phyloP scores from a whole-genome alignment of 2,888 invertebrate species.

The Sinotaia quadrata region DNA sequence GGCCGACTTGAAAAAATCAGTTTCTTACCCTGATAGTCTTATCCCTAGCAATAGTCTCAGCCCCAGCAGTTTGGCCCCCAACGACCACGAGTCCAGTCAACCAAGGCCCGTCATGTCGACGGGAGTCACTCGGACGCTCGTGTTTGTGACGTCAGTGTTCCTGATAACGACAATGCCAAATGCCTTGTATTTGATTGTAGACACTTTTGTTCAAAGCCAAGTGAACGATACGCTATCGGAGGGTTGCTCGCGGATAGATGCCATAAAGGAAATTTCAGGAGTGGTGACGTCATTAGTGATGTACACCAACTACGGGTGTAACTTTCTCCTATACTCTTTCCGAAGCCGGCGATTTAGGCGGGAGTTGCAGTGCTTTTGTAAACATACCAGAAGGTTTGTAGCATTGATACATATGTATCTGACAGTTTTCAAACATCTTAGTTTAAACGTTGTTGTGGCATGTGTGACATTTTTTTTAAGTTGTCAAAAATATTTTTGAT shows the following conservation, averaged over 20 bases:
- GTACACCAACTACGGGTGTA: conserved; percentile 23
- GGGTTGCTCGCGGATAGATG: conserved; percentile 1
- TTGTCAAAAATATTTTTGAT: no score
- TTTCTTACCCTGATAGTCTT: no score
- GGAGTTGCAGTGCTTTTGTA: conserved; percentile 12
- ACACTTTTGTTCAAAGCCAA: background rate
- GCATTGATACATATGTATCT: no score
- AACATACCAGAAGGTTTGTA: no score
- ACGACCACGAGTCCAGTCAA: no score
- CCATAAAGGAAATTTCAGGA: background rate
- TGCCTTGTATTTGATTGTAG: conserved; percentile 18
- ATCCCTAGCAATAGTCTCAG: no score
- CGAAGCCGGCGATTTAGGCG: conserved; percentile 17
- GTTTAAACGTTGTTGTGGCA: no score
- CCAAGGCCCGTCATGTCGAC: background rate
- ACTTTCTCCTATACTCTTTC: conserved; percentile 19
- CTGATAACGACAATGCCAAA: conserved; percentile 21
- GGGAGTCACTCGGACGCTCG: conserved; percentile 14
- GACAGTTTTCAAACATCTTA: no score
- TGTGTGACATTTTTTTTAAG: no score
- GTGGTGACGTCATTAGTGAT: conserved; percentile 15
- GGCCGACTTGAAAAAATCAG: no score
- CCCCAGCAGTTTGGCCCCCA: no score
- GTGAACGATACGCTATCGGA: no score
- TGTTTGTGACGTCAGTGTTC: conserved; percentile 20